phyloP scores from a whole-genome alignment of 2,888 invertebrate species.

The Macrophya annulata region DNA sequence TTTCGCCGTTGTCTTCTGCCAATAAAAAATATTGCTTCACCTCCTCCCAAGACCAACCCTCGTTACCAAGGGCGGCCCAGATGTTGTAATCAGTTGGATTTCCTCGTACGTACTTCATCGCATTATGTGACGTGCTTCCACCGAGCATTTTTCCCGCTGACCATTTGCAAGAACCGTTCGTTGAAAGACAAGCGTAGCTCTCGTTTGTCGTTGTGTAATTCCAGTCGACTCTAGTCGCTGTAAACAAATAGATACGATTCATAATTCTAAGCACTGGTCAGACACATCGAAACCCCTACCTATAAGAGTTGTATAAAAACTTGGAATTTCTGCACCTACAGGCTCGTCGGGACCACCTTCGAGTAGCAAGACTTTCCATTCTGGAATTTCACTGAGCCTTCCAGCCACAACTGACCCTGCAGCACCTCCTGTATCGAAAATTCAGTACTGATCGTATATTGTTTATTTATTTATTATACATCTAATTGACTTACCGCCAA shows the following conservation, averaged over 20 bases:
- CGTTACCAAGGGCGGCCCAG: conserved; percentile 88
- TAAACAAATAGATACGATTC: background rate
- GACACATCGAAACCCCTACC: conserved; percentile 4
- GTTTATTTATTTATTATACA: background rate
- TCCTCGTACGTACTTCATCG: conserved; percentile 93
- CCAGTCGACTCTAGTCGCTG: conserved; percentile 85
- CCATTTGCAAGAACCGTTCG: conserved; percentile 83
- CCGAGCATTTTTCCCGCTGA: conserved; percentile 88
- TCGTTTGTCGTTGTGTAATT: conserved; percentile 86
- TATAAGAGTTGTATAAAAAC: background rate
- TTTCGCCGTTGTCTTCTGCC: conserved; percentile 86
- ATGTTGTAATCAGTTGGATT: conserved; percentile 88
- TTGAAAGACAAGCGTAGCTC: conserved; percentile 82
- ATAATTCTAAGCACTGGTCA: background rate
- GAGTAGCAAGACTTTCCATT: background rate
- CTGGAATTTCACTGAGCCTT: conserved; percentile 83
- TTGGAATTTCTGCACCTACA: conserved; percentile 71
- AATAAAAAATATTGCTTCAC: conserved; percentile 87
- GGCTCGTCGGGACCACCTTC: conserved; percentile 82
- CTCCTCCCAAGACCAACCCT: conserved; percentile 89
- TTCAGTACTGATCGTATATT: no score
- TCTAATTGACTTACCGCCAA: conserved; percentile 79
- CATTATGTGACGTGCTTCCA: conserved; percentile 88
- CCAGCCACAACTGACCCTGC: conserved; percentile 85
- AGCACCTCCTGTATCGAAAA: conserved; percentile 80